Base-by-base conservation (phyloP, 2,797 vertebrate species). In the Aphelocoma californica region DNA sequence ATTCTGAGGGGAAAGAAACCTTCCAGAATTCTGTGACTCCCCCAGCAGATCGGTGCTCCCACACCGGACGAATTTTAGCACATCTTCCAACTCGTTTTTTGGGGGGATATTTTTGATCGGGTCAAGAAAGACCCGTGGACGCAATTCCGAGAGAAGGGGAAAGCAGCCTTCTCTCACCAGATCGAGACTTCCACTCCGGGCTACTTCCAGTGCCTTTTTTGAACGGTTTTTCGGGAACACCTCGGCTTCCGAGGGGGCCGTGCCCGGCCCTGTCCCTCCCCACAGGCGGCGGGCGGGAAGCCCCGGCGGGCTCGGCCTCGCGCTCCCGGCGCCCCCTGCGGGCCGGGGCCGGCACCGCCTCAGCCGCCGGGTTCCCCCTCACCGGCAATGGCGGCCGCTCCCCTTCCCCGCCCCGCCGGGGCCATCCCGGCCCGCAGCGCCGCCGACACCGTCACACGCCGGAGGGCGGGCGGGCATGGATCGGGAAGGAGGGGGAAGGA, bases 161-260 rank as follows among this genome's bases (percentile, higher is more conserved):
- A 9, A 32, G 9, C 13, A 42, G 4, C 51, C 8, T 51, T n/a
- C 36, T 7, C 26, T 28, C 23, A 7, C 21, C 57, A 28, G n/a
- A 7, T 17, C 34, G 3, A 16, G 2, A 16, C 24, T 58, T 7
- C 21, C 19, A 8, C 6, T 3, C 3, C 24, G 2, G n/a, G 8
- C 29, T 7, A 1, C 17, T 29, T 6, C 12, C 29, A 20, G 24
- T 5, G 48, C 65, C 7, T 48, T 62, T 77, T 70, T 42, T 13
- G 9, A 62, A n/a, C 4, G 12, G 0, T 26, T 65, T 78, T 10
- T 9, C 5, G 32, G 32, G 5, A 32, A 34, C 0, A 8, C 10
- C 42, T 38, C 20, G 1, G 8, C 5, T 36, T n/a, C 36, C 50
- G 66, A 78, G 48, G 56, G 73, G 48, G 83, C 65, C 73, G 83